A percentile compares a stretch with the other conserved stretches of the same genome.
phyloP scores from a whole-genome alignment of 2,797 vertebrate genomes.

The Acipenser ruthenus region DNA sequence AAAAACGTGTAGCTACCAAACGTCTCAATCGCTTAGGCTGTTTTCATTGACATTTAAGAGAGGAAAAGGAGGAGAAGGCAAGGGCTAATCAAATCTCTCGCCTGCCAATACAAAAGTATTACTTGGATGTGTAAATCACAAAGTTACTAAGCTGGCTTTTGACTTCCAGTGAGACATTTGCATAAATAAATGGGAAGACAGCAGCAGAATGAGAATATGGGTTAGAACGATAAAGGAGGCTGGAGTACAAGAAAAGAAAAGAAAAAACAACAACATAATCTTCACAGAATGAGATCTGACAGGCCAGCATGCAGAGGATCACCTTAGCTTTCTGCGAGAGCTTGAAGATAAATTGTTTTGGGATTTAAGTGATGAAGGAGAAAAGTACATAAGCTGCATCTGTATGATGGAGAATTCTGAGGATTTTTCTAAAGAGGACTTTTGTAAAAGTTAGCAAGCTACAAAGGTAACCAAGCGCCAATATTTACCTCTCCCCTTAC shows the following conservation, averaged over 20 bases:
- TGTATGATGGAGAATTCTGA: no score
- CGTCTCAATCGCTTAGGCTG: neutral
- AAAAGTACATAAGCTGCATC: no score
- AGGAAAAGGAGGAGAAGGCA: neutral
- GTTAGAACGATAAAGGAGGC: neutral
- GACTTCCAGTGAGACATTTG: neutral
- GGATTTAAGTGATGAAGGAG: no score
- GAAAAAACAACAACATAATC: neutral
- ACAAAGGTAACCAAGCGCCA: no score
- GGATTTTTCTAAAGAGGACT: no score
- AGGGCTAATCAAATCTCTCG: neutral
- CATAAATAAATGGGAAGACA: neutral
- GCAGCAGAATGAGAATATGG: neutral
- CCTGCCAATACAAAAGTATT: neutral
- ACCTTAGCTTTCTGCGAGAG: no score
- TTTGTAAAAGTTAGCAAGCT: no score
- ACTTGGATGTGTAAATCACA: neutral
- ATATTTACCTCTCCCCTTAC: no score
- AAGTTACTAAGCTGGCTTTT: neutral
- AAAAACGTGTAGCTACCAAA: neutral
- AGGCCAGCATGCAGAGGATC: no score
- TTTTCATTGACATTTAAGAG: neutral
- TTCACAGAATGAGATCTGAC: no score
- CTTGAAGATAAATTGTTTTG: no score
- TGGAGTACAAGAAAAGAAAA: neutral